Evolutionary conservation across 2,888 invertebrate species (phyloP).

Genomic region (Balanococcus diminutus): DNA sequence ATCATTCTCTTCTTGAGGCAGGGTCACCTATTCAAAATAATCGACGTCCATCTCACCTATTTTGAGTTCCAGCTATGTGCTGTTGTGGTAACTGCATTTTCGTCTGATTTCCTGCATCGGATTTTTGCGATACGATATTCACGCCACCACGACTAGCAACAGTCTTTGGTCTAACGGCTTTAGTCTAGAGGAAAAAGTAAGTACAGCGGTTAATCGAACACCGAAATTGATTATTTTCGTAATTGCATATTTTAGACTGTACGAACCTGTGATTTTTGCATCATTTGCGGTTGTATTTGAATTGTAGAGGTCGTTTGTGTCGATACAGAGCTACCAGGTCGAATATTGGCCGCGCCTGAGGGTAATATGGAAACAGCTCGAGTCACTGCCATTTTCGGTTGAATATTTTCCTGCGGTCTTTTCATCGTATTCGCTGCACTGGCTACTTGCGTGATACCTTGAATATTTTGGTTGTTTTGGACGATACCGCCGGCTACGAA

Average conservation of each 20-base stretch:
- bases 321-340: constrained; percentile 82
- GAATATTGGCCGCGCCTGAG: constrained; percentile 58
- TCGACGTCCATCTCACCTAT: background rate
- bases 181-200: constrained; percentile 56
- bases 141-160: constrained; percentile 50
- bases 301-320: constrained; percentile 73
- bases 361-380: constrained; percentile 54
- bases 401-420: constrained; percentile 61
- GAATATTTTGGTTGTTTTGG: constrained; percentile 56
- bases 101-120: constrained; percentile 77
- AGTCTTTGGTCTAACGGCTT: constrained; percentile 54
- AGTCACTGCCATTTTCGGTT: constrained; percentile 62
- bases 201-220: background rate
- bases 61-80: constrained; percentile 53
- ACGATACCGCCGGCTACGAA: constrained; percentile 56
- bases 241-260: background rate
- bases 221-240: background rate
- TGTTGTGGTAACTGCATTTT: constrained; percentile 60
- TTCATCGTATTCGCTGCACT: constrained; percentile 56
- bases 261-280: constrained; percentile 56
- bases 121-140: constrained; percentile 65
- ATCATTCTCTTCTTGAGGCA: too few relatives aligned
- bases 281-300: constrained; percentile 61
- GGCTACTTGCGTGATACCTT: constrained; percentile 57
- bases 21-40: too few relatives aligned